Base-by-base conservation (phyloP, 2,888 invertebrate genomes). In the Watsonalla cultraria region DNA sequence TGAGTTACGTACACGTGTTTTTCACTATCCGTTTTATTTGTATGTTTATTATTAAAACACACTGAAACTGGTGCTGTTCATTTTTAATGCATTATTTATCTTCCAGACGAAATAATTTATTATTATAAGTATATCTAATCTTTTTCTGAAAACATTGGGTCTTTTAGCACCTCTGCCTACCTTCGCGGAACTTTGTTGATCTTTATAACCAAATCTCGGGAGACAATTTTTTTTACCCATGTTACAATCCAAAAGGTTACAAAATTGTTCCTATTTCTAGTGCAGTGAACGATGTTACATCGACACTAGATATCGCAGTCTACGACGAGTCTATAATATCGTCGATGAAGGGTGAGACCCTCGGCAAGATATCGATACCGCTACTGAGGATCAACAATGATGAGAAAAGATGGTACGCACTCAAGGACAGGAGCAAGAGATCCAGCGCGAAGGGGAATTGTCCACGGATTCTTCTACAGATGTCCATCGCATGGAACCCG, bases 401-500 rank as follows among this genome's bases (percentile, higher is more conserved):
- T 14, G 88, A 90, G 63, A 84, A 83, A 56, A 75, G 82, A 57
- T 90, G 90, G 90, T 90, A 86, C 60, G 86, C 86, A 1, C 70
- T 90, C 2, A 87, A 86, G 55, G 78, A 86, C 61, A 72, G 83
- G 52, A 74, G 84, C 6, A 82, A 82, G 57, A 86, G 81, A 54
- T 63, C 76, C 15, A 75, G 74, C 37, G 84, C 84, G 0, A 83
- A 78, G 58, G 87, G 87, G 5, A 84, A 84, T 64, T 84, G 84
- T 24, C 86, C 90, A 0, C 78, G 86, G 60, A 79, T 90, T 58
- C 70, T 84, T 45, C 58, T 90, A 56, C 86, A 90, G 68, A 89
- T 90, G 86, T 82, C 85, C 11, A 66, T 90, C 6, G 84, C 74
- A 14, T 90, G 89, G 89, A 90, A 90, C 65, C 89, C 90, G 70